Evolutionary conservation across 2,113 vertebrate species (phyloP).

Genomic region (Poecile atricapillus): DNA sequence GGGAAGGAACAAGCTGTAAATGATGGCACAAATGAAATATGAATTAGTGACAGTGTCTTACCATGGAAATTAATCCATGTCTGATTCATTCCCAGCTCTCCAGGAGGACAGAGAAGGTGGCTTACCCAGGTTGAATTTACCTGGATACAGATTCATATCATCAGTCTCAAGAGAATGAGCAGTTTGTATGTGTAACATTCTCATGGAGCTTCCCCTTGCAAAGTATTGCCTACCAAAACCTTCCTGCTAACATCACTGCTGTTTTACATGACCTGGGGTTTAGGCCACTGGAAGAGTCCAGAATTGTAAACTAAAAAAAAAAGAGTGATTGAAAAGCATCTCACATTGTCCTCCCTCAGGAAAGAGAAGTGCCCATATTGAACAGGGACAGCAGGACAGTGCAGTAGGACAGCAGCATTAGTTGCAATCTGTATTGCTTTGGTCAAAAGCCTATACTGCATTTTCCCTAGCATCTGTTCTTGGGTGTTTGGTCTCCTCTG

Average conservation of each 20-base stretch:
- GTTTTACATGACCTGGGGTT: neutral
- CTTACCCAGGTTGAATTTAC: neutral
- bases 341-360: neutral
- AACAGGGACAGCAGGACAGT: neutral
- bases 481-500: neutral
- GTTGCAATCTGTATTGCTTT: neutral
- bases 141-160: neutral
- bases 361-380: neutral
- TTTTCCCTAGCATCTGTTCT: constrained; percentile 10
- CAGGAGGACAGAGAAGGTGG: neutral
- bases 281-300: neutral
- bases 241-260: neutral
- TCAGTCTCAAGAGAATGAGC: neutral
- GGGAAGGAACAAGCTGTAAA: neutral
- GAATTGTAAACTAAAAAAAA: neutral
- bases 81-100: neutral
- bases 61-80: neutral
- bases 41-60: neutral
- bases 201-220: neutral
- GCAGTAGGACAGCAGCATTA: neutral
- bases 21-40: neutral
- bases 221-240: neutral
- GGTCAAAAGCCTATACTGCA: neutral
- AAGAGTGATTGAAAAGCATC: neutral
- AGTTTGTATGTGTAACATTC: neutral